phyloP scores from a whole-genome alignment of 2,888 invertebrate species.

The Arenicola marina region DNA sequence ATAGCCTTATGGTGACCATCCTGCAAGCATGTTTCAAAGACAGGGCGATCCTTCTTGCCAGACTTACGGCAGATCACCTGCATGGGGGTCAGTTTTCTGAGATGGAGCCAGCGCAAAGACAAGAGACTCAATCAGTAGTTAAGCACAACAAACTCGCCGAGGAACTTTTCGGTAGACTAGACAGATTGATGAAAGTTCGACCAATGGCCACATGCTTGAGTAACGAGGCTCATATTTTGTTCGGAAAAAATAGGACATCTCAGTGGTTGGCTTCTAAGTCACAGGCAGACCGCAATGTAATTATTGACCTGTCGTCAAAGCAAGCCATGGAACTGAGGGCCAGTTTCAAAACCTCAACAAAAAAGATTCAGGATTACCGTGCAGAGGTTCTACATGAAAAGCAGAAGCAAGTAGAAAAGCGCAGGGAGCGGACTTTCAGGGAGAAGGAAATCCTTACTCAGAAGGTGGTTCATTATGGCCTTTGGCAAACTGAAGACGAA shows the following conservation, averaged over 20 bases:
- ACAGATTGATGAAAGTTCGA: not conserved
- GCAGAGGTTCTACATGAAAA: not conserved
- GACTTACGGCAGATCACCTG: not conserved
- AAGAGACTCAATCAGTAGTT: not conserved
- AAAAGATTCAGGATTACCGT: not conserved
- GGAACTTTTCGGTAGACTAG: not conserved
- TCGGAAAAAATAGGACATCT: not conserved
- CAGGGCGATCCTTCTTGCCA: not conserved
- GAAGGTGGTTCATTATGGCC: not conserved
- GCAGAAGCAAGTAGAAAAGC: not conserved
- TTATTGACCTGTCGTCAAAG: not conserved
- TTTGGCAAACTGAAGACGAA: not conserved
- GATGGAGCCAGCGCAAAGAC: not conserved
- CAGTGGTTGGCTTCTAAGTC: not conserved
- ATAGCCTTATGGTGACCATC: too few species aligned
- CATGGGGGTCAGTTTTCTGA: not conserved
- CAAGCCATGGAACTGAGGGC: not conserved
- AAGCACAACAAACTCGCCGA: slow-evolving; percentile 1
- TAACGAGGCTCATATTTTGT: not conserved
- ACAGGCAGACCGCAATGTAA: not conserved
- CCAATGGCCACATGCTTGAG: not conserved
- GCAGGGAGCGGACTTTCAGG: not conserved
- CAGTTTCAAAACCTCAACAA: not conserved
- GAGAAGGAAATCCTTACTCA: not conserved
- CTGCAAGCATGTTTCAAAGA: not conserved